A percentile compares a stretch with the other conserved stretches of the same genome.
phyloP scores from a whole-genome alignment of 2,113 vertebrate species.

The Centropus bengalensis region DNA sequence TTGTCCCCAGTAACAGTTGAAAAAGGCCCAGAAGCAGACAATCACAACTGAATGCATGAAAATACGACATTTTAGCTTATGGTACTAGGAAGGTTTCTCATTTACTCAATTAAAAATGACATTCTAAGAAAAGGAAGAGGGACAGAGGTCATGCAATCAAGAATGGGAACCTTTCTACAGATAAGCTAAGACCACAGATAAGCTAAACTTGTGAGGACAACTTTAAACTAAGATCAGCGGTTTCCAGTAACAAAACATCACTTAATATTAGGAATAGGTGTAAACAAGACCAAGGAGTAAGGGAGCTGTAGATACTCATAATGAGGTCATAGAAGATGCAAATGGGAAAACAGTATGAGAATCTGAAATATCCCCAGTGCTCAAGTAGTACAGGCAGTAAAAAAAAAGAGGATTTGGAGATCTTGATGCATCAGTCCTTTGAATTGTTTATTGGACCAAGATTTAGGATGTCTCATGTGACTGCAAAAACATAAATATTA shows the following conservation, averaged over 20 bases:
- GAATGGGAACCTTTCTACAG: neutral
- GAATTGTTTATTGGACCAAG: neutral
- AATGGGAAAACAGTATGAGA: neutral
- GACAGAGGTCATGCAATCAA: neutral
- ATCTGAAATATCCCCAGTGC: neutral
- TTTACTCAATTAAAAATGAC: neutral
- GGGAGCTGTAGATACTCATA: neutral
- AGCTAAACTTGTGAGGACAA: neutral
- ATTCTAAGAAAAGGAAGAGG: neutral
- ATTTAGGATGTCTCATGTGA: neutral
- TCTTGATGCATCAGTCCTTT: neutral
- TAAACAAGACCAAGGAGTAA: neutral
- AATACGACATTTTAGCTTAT: neutral
- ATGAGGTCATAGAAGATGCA: neutral
- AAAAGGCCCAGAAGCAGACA: neutral
- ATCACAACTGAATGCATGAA: neutral
- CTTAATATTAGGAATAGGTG: neutral
- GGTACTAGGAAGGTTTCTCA: neutral
- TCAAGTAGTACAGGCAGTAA: neutral
- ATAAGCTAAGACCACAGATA: neutral
- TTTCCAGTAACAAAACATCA: neutral
- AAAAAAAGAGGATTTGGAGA: neutral
- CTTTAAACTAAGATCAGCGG: neutral
- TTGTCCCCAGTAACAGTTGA: neutral
- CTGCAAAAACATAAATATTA: neutral